Base-by-base conservation (phyloP, 2,113 vertebrate genomes). In the Nymphicus hollandicus region DNA sequence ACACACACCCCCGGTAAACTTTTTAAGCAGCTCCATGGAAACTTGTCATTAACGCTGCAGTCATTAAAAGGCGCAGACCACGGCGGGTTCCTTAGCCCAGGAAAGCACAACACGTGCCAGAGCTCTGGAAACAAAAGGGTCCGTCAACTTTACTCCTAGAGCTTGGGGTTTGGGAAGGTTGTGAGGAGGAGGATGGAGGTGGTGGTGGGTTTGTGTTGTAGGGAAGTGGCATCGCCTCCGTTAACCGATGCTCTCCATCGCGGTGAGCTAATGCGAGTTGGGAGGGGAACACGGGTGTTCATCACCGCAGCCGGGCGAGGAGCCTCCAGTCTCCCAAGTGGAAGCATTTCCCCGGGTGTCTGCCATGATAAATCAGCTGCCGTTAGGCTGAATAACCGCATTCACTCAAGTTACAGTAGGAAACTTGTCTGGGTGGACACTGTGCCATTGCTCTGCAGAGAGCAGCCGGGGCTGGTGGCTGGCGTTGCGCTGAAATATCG, bases 21-120 rank as follows among this genome's bases (percentile, higher is more conserved):
- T 96, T 90, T 90, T 64, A 53, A 52, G 86, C 89, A 64, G 93
- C 76, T 94, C 89, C 91, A 91, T 94, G 95, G 95, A 94, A 96
- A 95, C 93, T 96, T 81, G 31, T 69, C 94, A 86, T 92, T 95
- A 93, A 95, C 29, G 91, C 91, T 81, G 86, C 84, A 80, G 93
- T 95, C 97, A 93, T 91, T 91, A 86, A 89, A 87, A 84, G 72
- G 71, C 88, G 12, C 81, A 60, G 93, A 81, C 44, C 70, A 11
- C 10, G 44, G 89, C 69, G 43, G 72, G 77, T 96, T 92, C 95
- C 86, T 94, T 74, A 86, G 94, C 56, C 69, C 93, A 19, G 71
- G 56, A 76, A 93, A 95, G 91, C 89, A 47, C 84, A 91, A 89
- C 93, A 89, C 91, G 89, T 85, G 95, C 93, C 94, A 84, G 93